Conservation (phyloP, 64 coral and sea anemone genomes). For the Pachyseris speciosa region DNA sequence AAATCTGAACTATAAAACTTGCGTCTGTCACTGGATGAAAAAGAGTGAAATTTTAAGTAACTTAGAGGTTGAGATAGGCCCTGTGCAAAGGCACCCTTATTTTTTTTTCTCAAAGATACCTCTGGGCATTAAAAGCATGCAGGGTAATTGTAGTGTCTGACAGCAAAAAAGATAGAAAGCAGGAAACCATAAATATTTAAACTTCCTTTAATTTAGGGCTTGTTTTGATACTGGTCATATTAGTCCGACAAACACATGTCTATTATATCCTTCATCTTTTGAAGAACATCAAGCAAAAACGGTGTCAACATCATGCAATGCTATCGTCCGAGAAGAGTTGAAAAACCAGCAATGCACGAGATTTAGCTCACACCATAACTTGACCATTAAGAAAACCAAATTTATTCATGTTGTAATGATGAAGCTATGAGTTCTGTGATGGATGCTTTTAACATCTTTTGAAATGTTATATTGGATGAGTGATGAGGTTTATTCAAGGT, state of each 20-base stretch:
- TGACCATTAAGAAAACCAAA: too few relatives aligned
- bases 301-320: not conserved
- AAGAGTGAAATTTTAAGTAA: not conserved
- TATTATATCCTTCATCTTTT: not conserved
- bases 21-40: not conserved
- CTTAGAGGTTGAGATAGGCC: not conserved
- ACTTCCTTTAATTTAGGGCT: not conserved
- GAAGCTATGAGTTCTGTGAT: too few relatives aligned
- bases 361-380: too few relatives aligned
- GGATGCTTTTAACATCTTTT: too few relatives aligned
- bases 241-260: not conserved
- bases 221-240: not conserved
- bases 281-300: not conserved
- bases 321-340: not conserved
- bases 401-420: too few relatives aligned
- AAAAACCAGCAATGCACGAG: too few relatives aligned
- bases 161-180: not conserved
- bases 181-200: not conserved
- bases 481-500: too few relatives aligned
- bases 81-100: not conserved
- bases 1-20: too few relatives aligned
- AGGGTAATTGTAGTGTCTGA: not conserved
- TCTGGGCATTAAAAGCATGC: not conserved
- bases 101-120: not conserved
- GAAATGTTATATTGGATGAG: too few relatives aligned